Percentiles rank a stretch among this genome's conserved stretches.
Conservation (phyloP, 2,113 vertebrate species). For the Alexandromys fortis region DNA sequence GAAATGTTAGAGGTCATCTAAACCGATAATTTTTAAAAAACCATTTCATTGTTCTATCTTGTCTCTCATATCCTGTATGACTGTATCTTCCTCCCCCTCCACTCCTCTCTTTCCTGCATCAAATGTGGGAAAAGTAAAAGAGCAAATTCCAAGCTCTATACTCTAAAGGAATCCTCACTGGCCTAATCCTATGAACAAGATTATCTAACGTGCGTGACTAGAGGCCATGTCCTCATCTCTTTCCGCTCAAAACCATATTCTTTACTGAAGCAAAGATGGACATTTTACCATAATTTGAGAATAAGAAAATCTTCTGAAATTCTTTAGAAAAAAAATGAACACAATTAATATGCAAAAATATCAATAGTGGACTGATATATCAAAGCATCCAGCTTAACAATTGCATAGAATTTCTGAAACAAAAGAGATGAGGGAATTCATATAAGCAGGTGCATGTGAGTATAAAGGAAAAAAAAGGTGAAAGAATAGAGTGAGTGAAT, state of each 20-base stretch:
- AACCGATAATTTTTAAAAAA: background rate
- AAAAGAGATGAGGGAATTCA: background rate
- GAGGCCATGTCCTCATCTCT: background rate
- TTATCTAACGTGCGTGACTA: background rate
- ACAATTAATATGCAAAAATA: background rate
- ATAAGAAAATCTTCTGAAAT: conserved; percentile 1
- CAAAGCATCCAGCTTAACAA: background rate
- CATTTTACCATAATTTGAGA: background rate
- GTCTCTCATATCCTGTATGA: background rate
- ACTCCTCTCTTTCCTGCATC: background rate
- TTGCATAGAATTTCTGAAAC: background rate
- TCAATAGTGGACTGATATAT: background rate
- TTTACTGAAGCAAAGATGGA: background rate
- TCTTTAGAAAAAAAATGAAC: background rate
- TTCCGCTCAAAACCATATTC: background rate
- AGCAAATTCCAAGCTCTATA: conserved; percentile 3
- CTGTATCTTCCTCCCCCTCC: background rate
- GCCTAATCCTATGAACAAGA: background rate
- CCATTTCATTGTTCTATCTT: background rate
- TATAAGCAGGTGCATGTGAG: background rate
- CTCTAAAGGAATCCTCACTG: background rate
- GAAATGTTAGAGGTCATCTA: background rate
- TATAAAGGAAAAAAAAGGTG: background rate
- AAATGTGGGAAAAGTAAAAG: background rate
- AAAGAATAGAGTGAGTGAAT: background rate